Conservation (phyloP, 2,113 vertebrate genomes). For the Glaucomys volans region DNA sequence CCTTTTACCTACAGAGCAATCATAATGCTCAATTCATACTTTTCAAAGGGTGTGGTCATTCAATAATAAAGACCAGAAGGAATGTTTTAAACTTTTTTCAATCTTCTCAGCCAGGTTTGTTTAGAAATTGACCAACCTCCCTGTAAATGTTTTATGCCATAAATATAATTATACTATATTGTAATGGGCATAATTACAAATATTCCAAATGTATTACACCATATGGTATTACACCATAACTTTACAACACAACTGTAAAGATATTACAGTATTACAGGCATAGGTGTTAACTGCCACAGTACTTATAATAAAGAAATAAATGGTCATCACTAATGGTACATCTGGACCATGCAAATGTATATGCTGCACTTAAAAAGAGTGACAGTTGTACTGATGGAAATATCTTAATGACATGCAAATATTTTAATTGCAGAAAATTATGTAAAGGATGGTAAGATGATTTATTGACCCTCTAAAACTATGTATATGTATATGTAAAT, state of each 20-base stretch:
- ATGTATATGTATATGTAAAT: not conserved
- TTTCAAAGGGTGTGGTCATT: not conserved
- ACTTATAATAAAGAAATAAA: constrained; percentile 40
- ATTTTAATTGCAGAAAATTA: not conserved
- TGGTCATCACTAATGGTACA: not conserved
- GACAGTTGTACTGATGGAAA: not conserved
- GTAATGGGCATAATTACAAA: not conserved
- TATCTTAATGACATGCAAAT: not conserved
- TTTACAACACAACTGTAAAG: not conserved
- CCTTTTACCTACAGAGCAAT: not conserved
- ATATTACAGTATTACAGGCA: not conserved
- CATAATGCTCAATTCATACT: not conserved
- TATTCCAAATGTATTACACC: not conserved
- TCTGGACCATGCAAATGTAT: not conserved
- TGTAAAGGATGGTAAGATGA: not conserved
- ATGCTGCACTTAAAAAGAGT: not conserved
- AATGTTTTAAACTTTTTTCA: not conserved
- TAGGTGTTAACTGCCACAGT: constrained; percentile 20
- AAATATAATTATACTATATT: not conserved
- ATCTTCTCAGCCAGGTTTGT: not conserved
- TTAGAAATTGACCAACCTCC: not conserved
- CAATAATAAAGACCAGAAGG: not conserved
- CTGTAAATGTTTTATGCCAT: not conserved
- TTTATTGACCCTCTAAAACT: constrained; percentile 21
- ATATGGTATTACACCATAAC: not conserved